phyloP scores from a whole-genome alignment of 37 sponge, comb jelly and placozoan genomes.

The Mnemiopsis leidyi region DNA sequence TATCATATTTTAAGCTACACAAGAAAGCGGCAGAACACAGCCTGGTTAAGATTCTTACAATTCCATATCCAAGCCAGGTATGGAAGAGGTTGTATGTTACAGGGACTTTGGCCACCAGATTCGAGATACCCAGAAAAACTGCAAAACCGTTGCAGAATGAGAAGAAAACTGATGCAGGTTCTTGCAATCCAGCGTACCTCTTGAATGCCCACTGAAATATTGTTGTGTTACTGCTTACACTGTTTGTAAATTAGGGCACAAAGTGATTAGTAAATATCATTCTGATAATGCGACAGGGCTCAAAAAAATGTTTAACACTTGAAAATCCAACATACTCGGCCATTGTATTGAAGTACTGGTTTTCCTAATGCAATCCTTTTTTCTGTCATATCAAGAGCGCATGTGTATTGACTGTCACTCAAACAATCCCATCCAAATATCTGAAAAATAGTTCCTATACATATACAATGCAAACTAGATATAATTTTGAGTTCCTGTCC shows the following conservation, averaged over 20 bases:
- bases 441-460: constrained; percentile 33
- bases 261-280: neutral
- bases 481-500: neutral
- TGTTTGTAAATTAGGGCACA: neutral
- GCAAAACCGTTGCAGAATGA: constrained; percentile 62
- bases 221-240: neutral
- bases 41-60: too few species aligned
- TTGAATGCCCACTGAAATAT: constrained; percentile 61
- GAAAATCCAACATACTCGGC: constrained; percentile 2
- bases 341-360: constrained; percentile 48
- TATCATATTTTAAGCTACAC: too few species aligned
- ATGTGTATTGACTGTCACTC: constrained; percentile 32
- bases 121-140: constrained; percentile 44
- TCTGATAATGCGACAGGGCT: too few species aligned
- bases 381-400: constrained; percentile 46
- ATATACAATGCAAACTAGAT: neutral
- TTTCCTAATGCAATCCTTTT: neutral
- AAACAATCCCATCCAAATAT: constrained; percentile 64
- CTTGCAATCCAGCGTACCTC: constrained; percentile 13
- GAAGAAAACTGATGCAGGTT: constrained; percentile 63
- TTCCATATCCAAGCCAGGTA: constrained; percentile 61
- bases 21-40: too few species aligned
- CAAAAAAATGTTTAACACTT: too few species aligned
- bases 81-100: constrained; percentile 61
- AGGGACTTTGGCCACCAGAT: constrained; percentile 27